Evolutionary conservation across 1,140 invertebrate species (phyloP), one percentile per base, ranked within the genome.

Genomic region (Homalodisca vitripennis): DNA sequence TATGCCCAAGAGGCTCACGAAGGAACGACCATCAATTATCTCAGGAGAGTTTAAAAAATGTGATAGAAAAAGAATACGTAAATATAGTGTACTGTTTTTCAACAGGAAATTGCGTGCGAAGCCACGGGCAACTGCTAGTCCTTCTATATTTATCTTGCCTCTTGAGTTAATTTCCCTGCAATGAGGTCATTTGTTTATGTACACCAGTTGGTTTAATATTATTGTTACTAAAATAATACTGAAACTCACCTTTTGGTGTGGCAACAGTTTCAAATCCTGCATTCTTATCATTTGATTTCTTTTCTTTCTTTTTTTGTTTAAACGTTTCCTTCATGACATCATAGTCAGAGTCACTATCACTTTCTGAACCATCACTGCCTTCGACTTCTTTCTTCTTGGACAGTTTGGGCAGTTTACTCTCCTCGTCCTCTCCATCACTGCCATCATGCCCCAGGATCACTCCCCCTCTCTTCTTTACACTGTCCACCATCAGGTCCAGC

Each of bases 401-500:
- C 53, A 66, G 70, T 74, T 29, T 69, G 69, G 51, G 32, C 31
- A 57, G 3, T 30, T 47, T 46, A 31, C 62, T 73, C 51, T 72
- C 48, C 64, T 48, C 30, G 30, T 75, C 70, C 3, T 83, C 79
- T 48, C 86, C 82, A 27, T 27, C n/a, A 27, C 12, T 13, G 30
- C 75, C 70, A 3, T 83, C 79, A 47, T 86, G 82, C 20, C 82
- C 82, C 48, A 86, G 78, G 66, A 84, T 81, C 73, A 81, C 82
- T 0, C 83, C 84, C 31, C 91, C 90, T 79, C 91, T 90, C 74
- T 87, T 86, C 73, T 90, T 89, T 75, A 87, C 89, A 31, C 85
- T 84, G 73, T 89, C 86, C 1, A 86, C 85, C 79, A 95, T 85
- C 78, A 87, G 87, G 76, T 95, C 90, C 67, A 97, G 82, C 80